phyloP scores from a whole-genome alignment of 2,888 invertebrate species.

The Gari tellinella region DNA sequence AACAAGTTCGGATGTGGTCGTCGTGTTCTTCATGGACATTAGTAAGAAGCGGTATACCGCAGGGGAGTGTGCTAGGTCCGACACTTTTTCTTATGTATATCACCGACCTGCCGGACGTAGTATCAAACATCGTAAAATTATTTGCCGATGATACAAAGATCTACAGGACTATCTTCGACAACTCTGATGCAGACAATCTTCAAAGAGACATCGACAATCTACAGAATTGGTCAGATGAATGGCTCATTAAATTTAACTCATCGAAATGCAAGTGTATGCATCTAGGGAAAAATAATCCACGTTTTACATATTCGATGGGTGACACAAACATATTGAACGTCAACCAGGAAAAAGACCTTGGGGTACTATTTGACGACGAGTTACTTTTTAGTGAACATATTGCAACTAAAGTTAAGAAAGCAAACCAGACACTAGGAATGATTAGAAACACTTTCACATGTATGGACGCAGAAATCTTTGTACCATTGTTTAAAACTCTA shows the following conservation, averaged over 20 bases:
- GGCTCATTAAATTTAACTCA: slow-evolving; percentile 2
- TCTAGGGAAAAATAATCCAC: not conserved
- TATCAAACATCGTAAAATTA: too few relatives aligned
- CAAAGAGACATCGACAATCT: slow-evolving; percentile 1
- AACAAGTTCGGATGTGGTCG: not conserved
- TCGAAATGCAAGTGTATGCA: slow-evolving; percentile 9
- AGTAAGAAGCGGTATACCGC: slow-evolving; percentile 7
- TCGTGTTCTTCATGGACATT: not conserved
- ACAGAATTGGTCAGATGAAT: not conserved
- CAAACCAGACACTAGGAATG: not conserved
- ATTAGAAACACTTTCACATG: slow-evolving; percentile 1
- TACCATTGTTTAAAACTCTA: slow-evolving; percentile 11
- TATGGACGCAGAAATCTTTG: slow-evolving; percentile 18
- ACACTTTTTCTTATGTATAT: slow-evolving; percentile 11
- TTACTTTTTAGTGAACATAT: not conserved
- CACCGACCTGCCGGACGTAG: slow-evolving; percentile 11
- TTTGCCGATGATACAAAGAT: slow-evolving; percentile 19
- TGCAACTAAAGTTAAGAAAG: slow-evolving; percentile 1
- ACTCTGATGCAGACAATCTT: not conserved
- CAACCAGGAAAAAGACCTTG: not conserved
- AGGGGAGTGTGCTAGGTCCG: slow-evolving; percentile 20
- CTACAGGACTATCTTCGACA: not conserved
- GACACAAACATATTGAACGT: too few relatives aligned
- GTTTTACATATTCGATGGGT: not conserved
- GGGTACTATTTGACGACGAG: not conserved